Percentiles rank a stretch among this genome's conserved stretches.
Evolutionary conservation across 2,113 vertebrate species (phyloP).

Genomic region (Charina bottae): DNA sequence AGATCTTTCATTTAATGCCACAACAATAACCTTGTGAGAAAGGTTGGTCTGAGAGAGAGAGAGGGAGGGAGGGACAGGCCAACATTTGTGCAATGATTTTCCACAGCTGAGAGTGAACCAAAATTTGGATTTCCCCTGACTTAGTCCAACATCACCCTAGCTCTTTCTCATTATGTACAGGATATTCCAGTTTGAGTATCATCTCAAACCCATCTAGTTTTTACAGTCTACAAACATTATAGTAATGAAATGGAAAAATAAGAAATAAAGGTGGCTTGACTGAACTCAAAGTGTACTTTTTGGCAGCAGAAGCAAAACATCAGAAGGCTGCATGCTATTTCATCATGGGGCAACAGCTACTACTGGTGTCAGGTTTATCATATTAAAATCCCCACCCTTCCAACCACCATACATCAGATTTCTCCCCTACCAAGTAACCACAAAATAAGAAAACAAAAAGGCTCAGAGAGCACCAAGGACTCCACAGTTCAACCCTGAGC

Average conservation of each 20-base stretch:
- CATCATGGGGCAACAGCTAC: not conserved
- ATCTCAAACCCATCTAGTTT: not conserved
- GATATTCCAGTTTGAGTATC: not conserved
- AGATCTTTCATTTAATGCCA: not conserved
- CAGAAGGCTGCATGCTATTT: not conserved
- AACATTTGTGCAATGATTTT: too few relatives aligned
- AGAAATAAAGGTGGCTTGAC: not conserved
- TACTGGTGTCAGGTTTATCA: not conserved
- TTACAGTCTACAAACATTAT: not conserved
- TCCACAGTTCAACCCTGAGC: too few relatives aligned
- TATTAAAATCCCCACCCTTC: not conserved
- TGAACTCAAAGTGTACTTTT: not conserved
- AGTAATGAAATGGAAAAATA: not conserved
- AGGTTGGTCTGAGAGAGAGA: not conserved
- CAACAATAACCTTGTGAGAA: too few relatives aligned
- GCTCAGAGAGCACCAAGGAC: too few relatives aligned
- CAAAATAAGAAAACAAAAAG: too few relatives aligned
- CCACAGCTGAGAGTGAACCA: too few relatives aligned
- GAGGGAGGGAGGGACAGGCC: not conserved
- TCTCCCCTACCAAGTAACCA: conserved; percentile 27
- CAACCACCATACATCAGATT: not conserved
- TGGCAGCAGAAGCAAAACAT: not conserved
- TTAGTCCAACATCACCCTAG: not conserved
- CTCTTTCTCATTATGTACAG: not conserved
- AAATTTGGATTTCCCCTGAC: not conserved